phyloP scores from a whole-genome alignment of 2,888 invertebrate genomes.

The Caenorhabditis sulstoni region DNA sequence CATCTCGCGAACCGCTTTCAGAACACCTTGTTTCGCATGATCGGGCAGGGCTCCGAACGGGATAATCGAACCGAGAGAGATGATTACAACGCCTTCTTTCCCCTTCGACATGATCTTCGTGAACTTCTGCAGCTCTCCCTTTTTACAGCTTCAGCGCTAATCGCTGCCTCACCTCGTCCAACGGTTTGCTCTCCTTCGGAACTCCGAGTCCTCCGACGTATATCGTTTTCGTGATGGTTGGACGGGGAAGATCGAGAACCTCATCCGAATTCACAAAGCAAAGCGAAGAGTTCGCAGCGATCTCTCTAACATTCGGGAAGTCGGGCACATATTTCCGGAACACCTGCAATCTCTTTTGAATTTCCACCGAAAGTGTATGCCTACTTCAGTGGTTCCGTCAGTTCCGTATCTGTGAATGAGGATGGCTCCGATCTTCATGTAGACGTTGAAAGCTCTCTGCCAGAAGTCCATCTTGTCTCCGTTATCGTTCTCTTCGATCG shows the following conservation, averaged over 20 bases:
- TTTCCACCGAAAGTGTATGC: neutral
- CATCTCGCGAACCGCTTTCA: conserved; percentile 44
- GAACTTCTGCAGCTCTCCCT: conserved; percentile 57
- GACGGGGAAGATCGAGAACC: conserved; percentile 66
- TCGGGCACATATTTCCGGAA: conserved; percentile 66
- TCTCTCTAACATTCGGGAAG: conserved; percentile 73
- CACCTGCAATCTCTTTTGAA: conserved; percentile 45
- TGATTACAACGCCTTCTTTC: conserved; percentile 67
- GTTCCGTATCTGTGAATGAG: conserved; percentile 68
- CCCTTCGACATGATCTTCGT: conserved; percentile 67
- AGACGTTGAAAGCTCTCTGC: conserved; percentile 72
- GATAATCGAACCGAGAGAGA: conserved; percentile 70
- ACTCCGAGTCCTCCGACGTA: conserved; percentile 68
- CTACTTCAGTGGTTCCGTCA: conserved; percentile 62
- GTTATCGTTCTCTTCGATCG: conserved; percentile 73
- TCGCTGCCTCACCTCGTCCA: conserved; percentile 46
- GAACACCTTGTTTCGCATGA: conserved; percentile 36
- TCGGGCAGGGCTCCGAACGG: conserved; percentile 54
- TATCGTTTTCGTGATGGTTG: conserved; percentile 64
- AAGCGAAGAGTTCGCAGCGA: conserved; percentile 68
- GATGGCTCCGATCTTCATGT: conserved; percentile 71
- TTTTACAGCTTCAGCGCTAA: too few species aligned
- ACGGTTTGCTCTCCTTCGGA: conserved; percentile 50
- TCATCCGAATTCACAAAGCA: conserved; percentile 69
- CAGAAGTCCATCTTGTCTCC: conserved; percentile 74